A percentile compares a stretch with the other conserved stretches of the same genome.
Evolutionary conservation across 2,888 invertebrate species (phyloP).

Genomic region (Protonemura montana): DNA sequence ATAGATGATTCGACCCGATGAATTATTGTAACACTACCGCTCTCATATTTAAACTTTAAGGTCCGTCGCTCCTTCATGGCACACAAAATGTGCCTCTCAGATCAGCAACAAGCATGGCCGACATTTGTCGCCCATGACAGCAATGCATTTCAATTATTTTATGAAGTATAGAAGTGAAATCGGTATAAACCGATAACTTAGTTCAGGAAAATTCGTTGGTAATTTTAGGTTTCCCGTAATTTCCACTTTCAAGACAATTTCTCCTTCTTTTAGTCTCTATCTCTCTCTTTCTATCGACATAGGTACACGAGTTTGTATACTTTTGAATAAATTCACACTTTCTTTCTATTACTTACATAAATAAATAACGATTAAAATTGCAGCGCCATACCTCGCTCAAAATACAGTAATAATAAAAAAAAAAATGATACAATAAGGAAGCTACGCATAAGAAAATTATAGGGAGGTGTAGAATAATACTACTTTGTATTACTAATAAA

Average conservation of each 20-base stretch:
- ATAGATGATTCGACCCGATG: background rate
- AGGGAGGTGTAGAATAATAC: constrained; percentile 10
- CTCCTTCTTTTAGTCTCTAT: constrained; percentile 2
- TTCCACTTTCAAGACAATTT: background rate
- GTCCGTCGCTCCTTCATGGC: constrained; percentile 17
- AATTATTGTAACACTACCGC: background rate
- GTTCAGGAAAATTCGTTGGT: constrained; percentile 14
- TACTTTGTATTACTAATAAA: background rate
- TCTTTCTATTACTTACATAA: background rate
- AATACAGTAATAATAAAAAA: constrained; percentile 33
- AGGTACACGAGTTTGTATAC: background rate
- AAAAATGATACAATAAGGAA: constrained; percentile 29
- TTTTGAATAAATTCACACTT: background rate
- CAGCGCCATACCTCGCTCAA: constrained; percentile 7
- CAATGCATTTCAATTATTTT: constrained; percentile 34
- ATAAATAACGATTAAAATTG: background rate
- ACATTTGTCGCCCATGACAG: background rate
- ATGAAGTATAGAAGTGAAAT: background rate
- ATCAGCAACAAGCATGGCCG: background rate
- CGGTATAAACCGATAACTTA: background rate
- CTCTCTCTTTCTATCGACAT: background rate
- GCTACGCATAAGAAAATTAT: background rate
- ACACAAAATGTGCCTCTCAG: constrained; percentile 33
- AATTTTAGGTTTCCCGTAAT: background rate
- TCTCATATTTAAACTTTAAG: background rate